Percentiles rank a stretch among this genome's conserved stretches.
Conservation (phyloP, 1,140 invertebrate species). For the honey bee (Apis mellifera) region DNA sequence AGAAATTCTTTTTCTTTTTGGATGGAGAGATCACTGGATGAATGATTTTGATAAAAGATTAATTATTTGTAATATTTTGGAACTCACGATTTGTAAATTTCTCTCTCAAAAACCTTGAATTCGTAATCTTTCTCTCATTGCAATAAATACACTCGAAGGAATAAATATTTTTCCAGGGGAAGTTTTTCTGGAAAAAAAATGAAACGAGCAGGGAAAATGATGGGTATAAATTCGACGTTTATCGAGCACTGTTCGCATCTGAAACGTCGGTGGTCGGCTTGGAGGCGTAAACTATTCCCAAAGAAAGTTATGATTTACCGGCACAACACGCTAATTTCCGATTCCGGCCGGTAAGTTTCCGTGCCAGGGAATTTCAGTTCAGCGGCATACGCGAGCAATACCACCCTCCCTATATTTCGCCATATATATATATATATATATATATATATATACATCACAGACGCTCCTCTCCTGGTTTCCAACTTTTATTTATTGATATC, state of each 20-base stretch:
- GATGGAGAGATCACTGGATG: no score
- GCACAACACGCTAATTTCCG: constrained; percentile 31
- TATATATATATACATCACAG: background rate
- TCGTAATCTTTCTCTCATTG: no score
- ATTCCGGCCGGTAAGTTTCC: constrained; percentile 22
- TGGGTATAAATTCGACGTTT: constrained; percentile 19
- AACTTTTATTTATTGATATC: constrained; percentile 37
- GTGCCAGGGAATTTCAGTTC: constrained; percentile 12
- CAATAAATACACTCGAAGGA: no score
- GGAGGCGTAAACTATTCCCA: constrained; percentile 17
- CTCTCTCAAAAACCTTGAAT: no score
- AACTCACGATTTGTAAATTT: no score
- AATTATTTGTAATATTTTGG: no score
- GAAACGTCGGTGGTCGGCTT: background rate
- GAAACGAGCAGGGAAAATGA: background rate
- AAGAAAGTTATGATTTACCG: constrained; percentile 38
- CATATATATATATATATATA: no score
- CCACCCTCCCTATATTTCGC: background rate
- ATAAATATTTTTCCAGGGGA: no score
- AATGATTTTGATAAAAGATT: no score
- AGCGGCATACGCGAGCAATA: constrained; percentile 1
- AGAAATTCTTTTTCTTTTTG: no score
- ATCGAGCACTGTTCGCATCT: background rate
- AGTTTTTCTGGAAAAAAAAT: no score
- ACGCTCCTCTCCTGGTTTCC: background rate